Base-by-base conservation (phyloP, 2,797 vertebrate genomes). In the Scyliorhinus canicula region DNA sequence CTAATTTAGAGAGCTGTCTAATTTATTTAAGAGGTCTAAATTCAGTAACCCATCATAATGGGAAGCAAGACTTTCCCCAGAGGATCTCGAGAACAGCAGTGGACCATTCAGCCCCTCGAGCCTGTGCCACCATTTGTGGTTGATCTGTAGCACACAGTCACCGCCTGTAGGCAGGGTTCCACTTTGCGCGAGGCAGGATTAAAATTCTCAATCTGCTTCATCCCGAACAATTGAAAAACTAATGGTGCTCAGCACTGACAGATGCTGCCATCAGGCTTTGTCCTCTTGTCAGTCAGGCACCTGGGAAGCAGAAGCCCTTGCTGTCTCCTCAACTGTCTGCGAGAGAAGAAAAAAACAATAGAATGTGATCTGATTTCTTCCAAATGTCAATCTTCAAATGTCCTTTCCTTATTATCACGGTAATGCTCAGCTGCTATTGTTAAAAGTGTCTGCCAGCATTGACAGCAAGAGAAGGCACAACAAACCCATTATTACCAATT, bases 361-460 rank as follows among this genome's bases (percentile, higher is more conserved):
- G 86, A n/a, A 55, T 19, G 35, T n/a, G 52, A 60, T 31, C 86
- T 60, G 31, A 60, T 57, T 31, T 60, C 86, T 90, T 90, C 86
- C 57, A 90, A 90, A 90, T 60, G 86, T 90, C 86, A 90, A 90
- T 60, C 52, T 90, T 90, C 86, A 90, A 90, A 35, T 90, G 57
- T 14, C 12, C 52, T 60, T 90, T 90, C 14, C 55, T 90, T 90
- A 60, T 90, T 60, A n/a, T 60, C 85, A 88, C 52, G n/a, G 86
- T 60, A 60, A 90, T 52, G 50, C 84, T 52, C 47, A 50, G 47
- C 84, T 47, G 84, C 84, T 52, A 85, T 60, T 90, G 86, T 90
- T 60, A 19, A 28, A 90, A 60, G 52, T n/a, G 55, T n/a, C 55
- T 90, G 86, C 35, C 52, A 57, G 86, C 86, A 55, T n/a, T 90